phyloP scores from a whole-genome alignment of 1,140 invertebrate species.

The Dendrolimus punctatus region DNA sequence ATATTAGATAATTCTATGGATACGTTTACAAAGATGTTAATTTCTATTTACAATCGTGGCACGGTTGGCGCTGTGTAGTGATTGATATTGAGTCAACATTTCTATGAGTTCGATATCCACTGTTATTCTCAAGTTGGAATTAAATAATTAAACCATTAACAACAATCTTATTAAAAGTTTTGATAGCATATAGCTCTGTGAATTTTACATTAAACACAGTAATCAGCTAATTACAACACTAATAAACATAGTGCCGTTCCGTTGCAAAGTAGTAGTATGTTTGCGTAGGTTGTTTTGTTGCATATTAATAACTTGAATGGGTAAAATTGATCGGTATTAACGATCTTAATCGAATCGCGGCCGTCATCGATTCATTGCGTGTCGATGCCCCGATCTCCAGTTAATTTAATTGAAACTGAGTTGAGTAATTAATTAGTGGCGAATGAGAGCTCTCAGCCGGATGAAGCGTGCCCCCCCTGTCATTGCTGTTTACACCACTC shows the following conservation, averaged over 20 bases:
- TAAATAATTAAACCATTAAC: too few species aligned
- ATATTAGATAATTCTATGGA: slow-evolving; percentile 12
- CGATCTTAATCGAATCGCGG: slow-evolving; percentile 59
- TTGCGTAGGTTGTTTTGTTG: too few species aligned
- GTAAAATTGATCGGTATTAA: slow-evolving; percentile 62
- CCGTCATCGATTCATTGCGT: slow-evolving; percentile 51
- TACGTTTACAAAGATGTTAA: neutral
- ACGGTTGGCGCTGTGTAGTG: too few species aligned
- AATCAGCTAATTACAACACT: too few species aligned
- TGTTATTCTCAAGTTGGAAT: too few species aligned
- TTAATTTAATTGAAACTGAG: slow-evolving; percentile 65
- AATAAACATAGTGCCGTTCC: too few species aligned
- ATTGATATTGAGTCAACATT: too few species aligned
- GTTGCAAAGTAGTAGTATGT: too few species aligned
- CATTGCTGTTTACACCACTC: slow-evolving; percentile 43
- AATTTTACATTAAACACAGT: too few species aligned
- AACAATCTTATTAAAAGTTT: too few species aligned
- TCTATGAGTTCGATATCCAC: too few species aligned
- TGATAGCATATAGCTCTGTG: too few species aligned
- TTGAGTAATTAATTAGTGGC: slow-evolving; percentile 67
- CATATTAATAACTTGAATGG: slow-evolving; percentile 45
- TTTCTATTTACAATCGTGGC: neutral
- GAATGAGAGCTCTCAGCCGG: slow-evolving; percentile 48
- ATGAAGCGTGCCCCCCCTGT: slow-evolving; percentile 29
- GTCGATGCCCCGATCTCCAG: slow-evolving; percentile 52